Conservation (phyloP, 2,797 vertebrate genomes). For the Bryconaethiops microstoma region DNA sequence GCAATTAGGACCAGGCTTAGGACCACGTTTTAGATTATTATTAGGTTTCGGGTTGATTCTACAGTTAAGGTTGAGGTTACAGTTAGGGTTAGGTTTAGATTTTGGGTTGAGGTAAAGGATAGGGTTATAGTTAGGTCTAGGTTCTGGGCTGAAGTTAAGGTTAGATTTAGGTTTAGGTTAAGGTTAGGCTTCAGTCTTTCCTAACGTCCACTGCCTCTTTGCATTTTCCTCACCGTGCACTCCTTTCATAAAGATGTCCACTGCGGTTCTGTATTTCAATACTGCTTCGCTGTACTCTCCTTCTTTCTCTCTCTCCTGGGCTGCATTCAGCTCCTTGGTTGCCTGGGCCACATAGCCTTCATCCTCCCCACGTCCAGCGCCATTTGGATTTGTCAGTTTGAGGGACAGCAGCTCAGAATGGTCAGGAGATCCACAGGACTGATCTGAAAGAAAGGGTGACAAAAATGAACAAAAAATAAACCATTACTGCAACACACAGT, state of each 20-base stretch:
- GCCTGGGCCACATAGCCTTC: slow-evolving; percentile 78
- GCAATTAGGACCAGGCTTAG: too few species aligned
- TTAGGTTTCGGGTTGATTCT: too few species aligned
- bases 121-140: too few species aligned
- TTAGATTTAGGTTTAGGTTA: too few species aligned
- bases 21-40: too few species aligned
- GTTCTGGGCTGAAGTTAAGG: too few species aligned
- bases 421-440: slow-evolving; percentile 58
- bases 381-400: slow-evolving; percentile 62
- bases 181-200: background rate
- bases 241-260: slow-evolving; percentile 86
- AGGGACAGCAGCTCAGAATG: slow-evolving; percentile 70
- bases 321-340: slow-evolving; percentile 77
- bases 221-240: slow-evolving; percentile 73
- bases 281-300: slow-evolving; percentile 81
- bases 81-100: too few species aligned
- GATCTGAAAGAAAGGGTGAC: slow-evolving; percentile 60
- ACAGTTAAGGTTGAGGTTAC: too few species aligned
- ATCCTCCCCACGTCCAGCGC: slow-evolving; percentile 53
- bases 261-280: slow-evolving; percentile 79
- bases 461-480: background rate
- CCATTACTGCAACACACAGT: slow-evolving; percentile 1
- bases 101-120: too few species aligned
- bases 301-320: slow-evolving; percentile 80
- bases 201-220: background rate